Base-by-base conservation (phyloP, 2,113 vertebrate genomes). In the Oophaga pumilio region DNA sequence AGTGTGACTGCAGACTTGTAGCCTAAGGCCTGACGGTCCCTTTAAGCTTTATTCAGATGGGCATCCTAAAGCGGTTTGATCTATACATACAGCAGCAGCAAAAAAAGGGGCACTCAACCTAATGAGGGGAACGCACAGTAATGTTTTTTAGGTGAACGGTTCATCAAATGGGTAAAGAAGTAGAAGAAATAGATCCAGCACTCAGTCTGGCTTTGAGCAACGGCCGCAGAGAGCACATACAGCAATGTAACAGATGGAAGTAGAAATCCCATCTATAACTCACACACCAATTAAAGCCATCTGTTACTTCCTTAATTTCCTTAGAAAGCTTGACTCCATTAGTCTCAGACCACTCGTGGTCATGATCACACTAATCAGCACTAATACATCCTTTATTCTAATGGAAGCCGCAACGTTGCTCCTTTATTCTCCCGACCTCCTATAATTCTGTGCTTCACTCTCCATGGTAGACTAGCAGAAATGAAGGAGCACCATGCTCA, bases 281-380 rank as follows among this genome's bases (percentile, higher is more conserved):
- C 84, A 85, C 84, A 71, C 20, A 80, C 60, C 74, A 86, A 89
- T 86, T 56, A 86, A 66, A 66, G 60, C 85, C 74, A 86, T 86
- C 85, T 68, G 85, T 50, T 78, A 14, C 60, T 68, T 86, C 33
- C 62, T 78, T 78, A 66, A 86, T 86, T 78, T 28, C 59, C 24
- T 78, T 78, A 86, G 18, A 68, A 68, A 50, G n/a, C 11, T 59
- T 43, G n/a, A 85, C 49, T 24, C 28, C 33, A 64, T 82, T 82
- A 66, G 59, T 24, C 60, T 82, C 11, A 22, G 80, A 82, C 80
- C 80, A 20, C 49, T 64, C 59, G 22, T 33, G 24, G 28, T 11
- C 59, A 66, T 66, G 60, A 82, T n/a, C 1, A 43, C 33, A n/a
- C 15, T 50, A 82, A 82, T 82, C 60, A 66, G 59, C 33, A 62